Base-by-base conservation (phyloP, 92 coral and sea anemone genomes). In the Plumapathes pennacea region DNA sequence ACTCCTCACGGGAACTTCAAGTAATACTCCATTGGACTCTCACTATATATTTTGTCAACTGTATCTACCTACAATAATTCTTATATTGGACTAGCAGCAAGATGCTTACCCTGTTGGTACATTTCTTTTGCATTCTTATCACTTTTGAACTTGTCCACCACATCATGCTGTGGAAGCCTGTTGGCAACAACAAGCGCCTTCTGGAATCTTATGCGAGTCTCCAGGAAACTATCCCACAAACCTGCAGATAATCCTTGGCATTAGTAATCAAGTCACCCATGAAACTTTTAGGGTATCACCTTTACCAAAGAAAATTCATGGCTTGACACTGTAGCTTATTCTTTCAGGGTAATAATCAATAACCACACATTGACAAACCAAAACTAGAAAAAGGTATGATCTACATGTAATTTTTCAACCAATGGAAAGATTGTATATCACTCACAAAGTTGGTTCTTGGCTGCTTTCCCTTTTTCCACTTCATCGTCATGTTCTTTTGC, bases 191-290 rank as follows among this genome's bases (percentile, higher is more conserved):
- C 34, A 45, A 92, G 60, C n/a, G 86, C 85, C 45, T 88, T 92
- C 47, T 92, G 98, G 24, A 92, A 25, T 49, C 90, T 65, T 45
- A 88, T 92, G 5, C 98, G 88, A 68, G 78, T 84, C 54, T 88
- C 98, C n/a, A 92, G 88, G 17, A 92, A 83, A 34, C 75, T 92
- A 45, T 92, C 98, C 98, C 98, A 92, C 46, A 92, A 72, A 46
- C 77, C 98, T 92, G 48, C 11, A 49, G 31, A 62, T 29, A 3
- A n/a, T n/a, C n/a, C n/a, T n/a, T n/a, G n/a, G n/a, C n/a, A n/a
- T n/a, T n/a, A n/a, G n/a, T n/a, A n/a, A n/a, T n/a, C n/a, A n/a
- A n/a, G n/a, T n/a, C n/a, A n/a, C n/a, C n/a, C n/a, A n/a, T n/a
- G n/a, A n/a, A n/a, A n/a, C n/a, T n/a, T n/a, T n/a, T n/a, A n/a